Percentiles rank a stretch among this genome's conserved stretches.
Evolutionary conservation across 2,113 vertebrate species (phyloP).

Genomic region (Catharus minimus): DNA sequence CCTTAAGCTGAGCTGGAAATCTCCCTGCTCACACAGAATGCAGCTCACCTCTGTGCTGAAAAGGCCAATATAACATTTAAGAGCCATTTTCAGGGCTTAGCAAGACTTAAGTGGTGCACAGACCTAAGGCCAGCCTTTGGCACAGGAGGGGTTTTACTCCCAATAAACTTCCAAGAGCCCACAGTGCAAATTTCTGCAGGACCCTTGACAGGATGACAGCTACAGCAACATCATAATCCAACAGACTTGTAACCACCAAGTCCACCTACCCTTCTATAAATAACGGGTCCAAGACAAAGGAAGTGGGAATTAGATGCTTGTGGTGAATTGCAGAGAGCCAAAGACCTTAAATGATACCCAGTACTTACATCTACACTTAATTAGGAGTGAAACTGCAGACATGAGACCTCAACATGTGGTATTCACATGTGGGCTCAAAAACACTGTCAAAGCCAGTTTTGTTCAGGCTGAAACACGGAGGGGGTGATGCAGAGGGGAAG

Average conservation of each 20-base stretch:
- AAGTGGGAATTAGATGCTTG: conserved; percentile 58
- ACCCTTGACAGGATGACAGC: conserved; percentile 23
- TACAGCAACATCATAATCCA: conserved; percentile 32
- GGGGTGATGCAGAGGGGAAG: neutral
- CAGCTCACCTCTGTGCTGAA: neutral
- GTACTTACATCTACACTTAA: conserved; percentile 57
- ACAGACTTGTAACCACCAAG: neutral
- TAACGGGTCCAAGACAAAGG: conserved; percentile 34
- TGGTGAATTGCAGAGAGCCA: conserved; percentile 55
- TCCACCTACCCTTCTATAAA: conserved; percentile 46
- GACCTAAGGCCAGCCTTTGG: neutral
- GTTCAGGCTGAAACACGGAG: neutral
- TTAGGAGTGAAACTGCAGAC: conserved; percentile 66
- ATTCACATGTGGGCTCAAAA: conserved; percentile 62
- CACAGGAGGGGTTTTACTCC: neutral
- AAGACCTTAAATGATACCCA: conserved; percentile 44
- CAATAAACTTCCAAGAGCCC: neutral
- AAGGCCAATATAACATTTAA: conserved; percentile 5
- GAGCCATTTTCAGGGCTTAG: conserved; percentile 8
- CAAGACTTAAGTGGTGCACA: neutral
- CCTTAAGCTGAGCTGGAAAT: neutral
- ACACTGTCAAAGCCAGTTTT: conserved; percentile 29
- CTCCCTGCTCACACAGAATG: neutral
- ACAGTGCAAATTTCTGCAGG: neutral
- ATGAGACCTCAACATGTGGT: conserved; percentile 67